Evolutionary conservation across 2,797 vertebrate species (phyloP), one percentile per base, ranked within the genome.

Genomic region (Microctenopoma steveboyesi): DNA sequence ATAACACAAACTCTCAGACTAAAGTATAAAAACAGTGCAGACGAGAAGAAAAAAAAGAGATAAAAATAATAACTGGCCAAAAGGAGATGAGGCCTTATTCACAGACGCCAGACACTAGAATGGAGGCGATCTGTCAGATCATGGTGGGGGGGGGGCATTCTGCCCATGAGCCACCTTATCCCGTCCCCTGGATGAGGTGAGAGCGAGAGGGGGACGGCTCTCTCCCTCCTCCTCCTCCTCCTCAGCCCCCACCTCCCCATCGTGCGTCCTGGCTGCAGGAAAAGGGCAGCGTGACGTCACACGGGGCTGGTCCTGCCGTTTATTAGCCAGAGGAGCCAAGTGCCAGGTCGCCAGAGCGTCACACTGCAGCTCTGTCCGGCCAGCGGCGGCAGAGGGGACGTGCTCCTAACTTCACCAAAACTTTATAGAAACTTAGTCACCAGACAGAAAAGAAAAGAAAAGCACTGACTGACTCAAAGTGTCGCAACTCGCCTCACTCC

Each of bases 251-350:
- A 55, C 72, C 75, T 18, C 33, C 58, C 56, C 70, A 70, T 74
- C 81, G 68, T 79, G 81, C 80, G 85, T 74, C 60, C 25, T 35
- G 64, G 67, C 85, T 70, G 18, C 54, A n/a, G 60, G 72, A 33
- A 73, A 64, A 64, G 81, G 83, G 50, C 77, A 27, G 12, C 1
- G 64, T 93, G 93, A 94, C 93, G 94, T 94, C 93, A 94, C 80
- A 16, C 72, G 82, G 91, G 90, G 92, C 86, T 92, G 92, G 91
- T 90, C 93, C 87, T 86, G 76, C 66, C 75, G 79, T 93, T 93
- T 93, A 92, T 93, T 93, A 94, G 88, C 63, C 85, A 62, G 86
- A 25, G 84, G 85, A 91, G 78, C 73, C 57, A 66, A 75, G 86
- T 72, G 85, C 86, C 88, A 90, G 90, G 88, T 85, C 72, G 82